phyloP scores from a whole-genome alignment of 2,888 invertebrate genomes.

The Creontiades dilutus region DNA sequence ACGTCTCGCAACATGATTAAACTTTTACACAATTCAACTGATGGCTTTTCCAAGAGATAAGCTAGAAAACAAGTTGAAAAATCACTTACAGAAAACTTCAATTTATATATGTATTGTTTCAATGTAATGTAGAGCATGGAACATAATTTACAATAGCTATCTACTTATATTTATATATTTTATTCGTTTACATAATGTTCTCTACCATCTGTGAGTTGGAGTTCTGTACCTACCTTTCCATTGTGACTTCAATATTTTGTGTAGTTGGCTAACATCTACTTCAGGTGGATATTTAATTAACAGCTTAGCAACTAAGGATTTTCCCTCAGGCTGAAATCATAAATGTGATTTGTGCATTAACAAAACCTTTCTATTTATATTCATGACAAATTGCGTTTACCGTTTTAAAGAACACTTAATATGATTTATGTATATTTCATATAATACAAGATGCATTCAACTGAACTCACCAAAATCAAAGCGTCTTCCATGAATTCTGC shows the following conservation, averaged over 20 bases:
- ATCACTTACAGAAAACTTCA: neutral
- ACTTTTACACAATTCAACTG: slow-evolving; percentile 84
- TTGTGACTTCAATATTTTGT: slow-evolving; percentile 82
- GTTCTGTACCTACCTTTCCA: slow-evolving; percentile 80
- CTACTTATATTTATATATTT: too few relatives aligned
- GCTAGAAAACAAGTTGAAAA: slow-evolving; percentile 76
- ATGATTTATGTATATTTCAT: too few relatives aligned
- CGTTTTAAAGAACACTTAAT: too few relatives aligned
- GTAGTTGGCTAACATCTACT: slow-evolving; percentile 82
- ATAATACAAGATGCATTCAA: neutral
- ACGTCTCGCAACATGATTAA: slow-evolving; percentile 85
- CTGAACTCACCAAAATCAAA: slow-evolving; percentile 80
- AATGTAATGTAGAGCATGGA: too few relatives aligned
- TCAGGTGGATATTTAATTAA: slow-evolving; percentile 82
- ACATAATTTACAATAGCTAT: too few relatives aligned
- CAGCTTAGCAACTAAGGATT: slow-evolving; percentile 80
- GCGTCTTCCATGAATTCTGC: slow-evolving; percentile 82
- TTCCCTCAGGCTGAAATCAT: slow-evolving; percentile 80
- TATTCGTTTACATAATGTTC: too few relatives aligned
- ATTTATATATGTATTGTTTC: too few relatives aligned
- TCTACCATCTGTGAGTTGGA: neutral
- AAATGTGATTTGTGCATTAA: neutral
- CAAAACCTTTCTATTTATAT: too few relatives aligned
- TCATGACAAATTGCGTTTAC: too few relatives aligned
- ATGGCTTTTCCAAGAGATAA: slow-evolving; percentile 82